These are phyloP conservation scores for Drosophila pseudoobscura DNA, from an alignment of 1,140 invertebrate genomes.

Conservation along the genomic window DNA sequence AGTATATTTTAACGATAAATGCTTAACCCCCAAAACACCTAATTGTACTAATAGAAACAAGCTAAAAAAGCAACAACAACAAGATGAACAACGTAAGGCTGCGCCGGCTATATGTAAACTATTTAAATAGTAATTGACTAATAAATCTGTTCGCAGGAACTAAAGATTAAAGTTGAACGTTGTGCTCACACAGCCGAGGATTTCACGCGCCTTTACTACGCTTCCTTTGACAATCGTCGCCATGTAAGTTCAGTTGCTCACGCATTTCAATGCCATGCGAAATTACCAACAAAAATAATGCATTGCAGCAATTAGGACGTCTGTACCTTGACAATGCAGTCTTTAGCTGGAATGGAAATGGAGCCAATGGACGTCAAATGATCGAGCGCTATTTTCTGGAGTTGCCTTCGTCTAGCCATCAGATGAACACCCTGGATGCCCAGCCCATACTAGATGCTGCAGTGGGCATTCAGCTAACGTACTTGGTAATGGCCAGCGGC, in stretches of 20 bases:
- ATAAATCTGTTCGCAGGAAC: conserved; percentile 34
- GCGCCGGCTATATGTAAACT: not conserved
- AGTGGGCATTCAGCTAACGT: conserved; percentile 88
- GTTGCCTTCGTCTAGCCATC: conserved; percentile 89
- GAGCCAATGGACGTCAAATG: conserved; percentile 87
- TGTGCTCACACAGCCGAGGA: conserved; percentile 91
- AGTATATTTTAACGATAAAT: no score
- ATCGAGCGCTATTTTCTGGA: conserved; percentile 92
- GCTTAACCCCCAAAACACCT: no score
- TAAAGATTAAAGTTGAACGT: conserved; percentile 87
- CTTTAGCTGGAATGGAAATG: conserved; percentile 94
- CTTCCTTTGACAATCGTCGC: conserved; percentile 90
- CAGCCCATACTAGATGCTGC: conserved; percentile 90
- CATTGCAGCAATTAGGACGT: conserved; percentile 87
- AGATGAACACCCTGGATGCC: conserved; percentile 89
- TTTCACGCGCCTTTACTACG: conserved; percentile 93
- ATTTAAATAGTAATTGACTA: not conserved
- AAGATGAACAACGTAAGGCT: conserved; percentile 23
- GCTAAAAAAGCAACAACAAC: not conserved
- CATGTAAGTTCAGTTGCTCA: conserved; percentile 87
- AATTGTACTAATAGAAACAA: no score
- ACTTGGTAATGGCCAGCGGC: conserved; percentile 90
- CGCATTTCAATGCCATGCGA: conserved; percentile 17
- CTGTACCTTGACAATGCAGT: conserved; percentile 91
- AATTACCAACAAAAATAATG: not conserved